phyloP scores from a whole-genome alignment of 2,888 invertebrate species.

The Drosophila eohydei region DNA sequence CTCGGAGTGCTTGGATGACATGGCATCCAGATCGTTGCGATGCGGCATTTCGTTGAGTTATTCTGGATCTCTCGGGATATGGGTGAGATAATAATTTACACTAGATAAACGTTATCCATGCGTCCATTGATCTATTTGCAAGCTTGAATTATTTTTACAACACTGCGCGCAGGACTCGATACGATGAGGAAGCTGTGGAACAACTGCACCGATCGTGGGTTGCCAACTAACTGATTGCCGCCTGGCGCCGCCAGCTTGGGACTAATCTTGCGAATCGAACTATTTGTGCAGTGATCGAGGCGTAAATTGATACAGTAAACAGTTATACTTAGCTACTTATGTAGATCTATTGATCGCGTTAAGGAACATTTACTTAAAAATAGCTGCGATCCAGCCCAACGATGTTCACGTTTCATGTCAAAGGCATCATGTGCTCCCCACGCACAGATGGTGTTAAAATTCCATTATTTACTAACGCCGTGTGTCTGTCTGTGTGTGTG shows the following conservation, averaged over 20 bases:
- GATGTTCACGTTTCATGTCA: constrained; percentile 53
- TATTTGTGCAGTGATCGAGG: constrained; percentile 27
- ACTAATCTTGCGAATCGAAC: constrained; percentile 44
- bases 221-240: constrained; percentile 55
- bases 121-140: constrained; percentile 45
- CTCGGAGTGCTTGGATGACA: constrained; percentile 81
- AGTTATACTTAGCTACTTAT: constrained; percentile 36
- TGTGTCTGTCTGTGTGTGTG: neutral
- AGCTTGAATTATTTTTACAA: neutral
- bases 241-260: constrained; percentile 28
- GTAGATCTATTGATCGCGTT: constrained; percentile 65
- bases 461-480: constrained; percentile 49
- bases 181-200: constrained; percentile 15
- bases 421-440: constrained; percentile 50
- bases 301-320: constrained; percentile 62
- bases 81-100: constrained; percentile 23
- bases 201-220: constrained; percentile 62
- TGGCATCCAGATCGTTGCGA: constrained; percentile 68
- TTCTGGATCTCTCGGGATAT: constrained; percentile 35
- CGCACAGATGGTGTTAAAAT: constrained; percentile 65
- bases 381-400: constrained; percentile 38
- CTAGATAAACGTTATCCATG: constrained; percentile 61
- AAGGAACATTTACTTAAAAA: constrained; percentile 72
- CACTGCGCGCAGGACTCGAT: constrained; percentile 30
- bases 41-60: constrained; percentile 68